phyloP scores from a whole-genome alignment of 2,113 vertebrate genomes.

The Pogona vitticeps region DNA sequence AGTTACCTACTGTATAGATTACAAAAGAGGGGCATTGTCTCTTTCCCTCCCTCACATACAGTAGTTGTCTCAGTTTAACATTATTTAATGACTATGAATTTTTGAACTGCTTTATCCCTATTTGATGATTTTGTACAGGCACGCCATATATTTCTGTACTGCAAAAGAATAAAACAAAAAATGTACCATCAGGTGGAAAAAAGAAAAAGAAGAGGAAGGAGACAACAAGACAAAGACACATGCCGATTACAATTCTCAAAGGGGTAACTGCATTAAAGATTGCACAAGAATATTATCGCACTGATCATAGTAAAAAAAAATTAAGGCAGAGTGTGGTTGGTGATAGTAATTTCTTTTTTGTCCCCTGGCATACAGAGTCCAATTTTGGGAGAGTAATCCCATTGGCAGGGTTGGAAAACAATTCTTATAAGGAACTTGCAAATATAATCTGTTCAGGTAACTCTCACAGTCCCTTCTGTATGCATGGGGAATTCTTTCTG shows the following conservation, averaged over 20 bases:
- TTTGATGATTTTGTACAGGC: not conserved
- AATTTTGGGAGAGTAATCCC: not conserved
- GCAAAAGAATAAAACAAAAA: not conserved
- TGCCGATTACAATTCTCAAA: too few species aligned
- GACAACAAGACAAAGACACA: too few species aligned
- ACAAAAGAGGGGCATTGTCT: slow-evolving; percentile 17
- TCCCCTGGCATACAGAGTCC: not conserved
- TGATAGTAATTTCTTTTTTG: not conserved
- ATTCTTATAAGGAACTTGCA: not conserved
- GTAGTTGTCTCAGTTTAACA: not conserved
- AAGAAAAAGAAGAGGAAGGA: not conserved
- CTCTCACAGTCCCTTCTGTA: too few species aligned
- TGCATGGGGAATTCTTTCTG: not conserved
- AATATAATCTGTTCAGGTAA: not conserved
- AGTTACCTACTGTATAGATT: slow-evolving; percentile 11
- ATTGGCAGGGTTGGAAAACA: not conserved
- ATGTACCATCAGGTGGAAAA: not conserved
- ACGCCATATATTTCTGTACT: not conserved
- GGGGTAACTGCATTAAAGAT: too few species aligned
- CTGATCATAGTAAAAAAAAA: not conserved
- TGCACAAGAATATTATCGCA: too few species aligned
- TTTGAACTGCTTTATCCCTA: not conserved
- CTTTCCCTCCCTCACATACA: not conserved
- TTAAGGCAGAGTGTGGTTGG: not conserved
- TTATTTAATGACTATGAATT: not conserved